Evolutionary conservation across 2,113 vertebrate genomes (phyloP), one percentile per base, ranked within the genome.

Genomic region (Nansenia antarctica): DNA sequence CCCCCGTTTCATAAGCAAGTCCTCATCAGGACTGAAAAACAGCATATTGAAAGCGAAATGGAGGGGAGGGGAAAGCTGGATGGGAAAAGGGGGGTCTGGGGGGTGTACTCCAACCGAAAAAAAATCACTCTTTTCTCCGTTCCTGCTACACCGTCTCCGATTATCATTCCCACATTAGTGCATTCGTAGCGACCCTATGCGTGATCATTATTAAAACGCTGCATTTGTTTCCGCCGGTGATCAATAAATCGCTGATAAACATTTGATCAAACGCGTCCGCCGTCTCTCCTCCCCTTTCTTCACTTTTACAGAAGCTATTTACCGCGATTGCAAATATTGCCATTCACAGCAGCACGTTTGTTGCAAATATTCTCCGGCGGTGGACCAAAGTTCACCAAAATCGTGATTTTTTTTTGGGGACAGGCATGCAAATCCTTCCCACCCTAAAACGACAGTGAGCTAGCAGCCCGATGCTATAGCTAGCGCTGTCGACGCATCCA

Each of bases 1-100:
- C 84, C 83, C 85, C 83, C 82, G 83, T 89, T 88, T 92, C 86
- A 90, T 86, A 89, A 86, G 84, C 86, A 86, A 89, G 88, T 88
- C 89, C 82, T 87, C 85, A 86, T 87, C 85, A 86, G 81, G 87
- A 89, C 85, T 88, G 88, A 83, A 91, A 92, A 89, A 92, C 82
- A 89, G 90, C 90, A 92, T 91, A 91, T 92, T 91, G 82, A 86
- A 89, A 88, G 86, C 88, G 92, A 89, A 91, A 92, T 88, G 89
- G 91, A 91, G 91, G 89, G 87, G 89, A 89, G 89, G 88, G 89
- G 86, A 91, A 87, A 87, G 77, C 85, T 89, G 84, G 89, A 89
- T 87, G 90, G 85, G 87, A 90, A 90, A 89, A 82, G 84, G 90
- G 86, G 90, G 88, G 90, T 87, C 90, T 85, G 86, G 76, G 82